A percentile compares a stretch with the other conserved stretches of the same genome.
These are phyloP conservation scores for Rhipidura dahli DNA, from an alignment of 2,113 vertebrate species.

Conservation along the genomic window DNA sequence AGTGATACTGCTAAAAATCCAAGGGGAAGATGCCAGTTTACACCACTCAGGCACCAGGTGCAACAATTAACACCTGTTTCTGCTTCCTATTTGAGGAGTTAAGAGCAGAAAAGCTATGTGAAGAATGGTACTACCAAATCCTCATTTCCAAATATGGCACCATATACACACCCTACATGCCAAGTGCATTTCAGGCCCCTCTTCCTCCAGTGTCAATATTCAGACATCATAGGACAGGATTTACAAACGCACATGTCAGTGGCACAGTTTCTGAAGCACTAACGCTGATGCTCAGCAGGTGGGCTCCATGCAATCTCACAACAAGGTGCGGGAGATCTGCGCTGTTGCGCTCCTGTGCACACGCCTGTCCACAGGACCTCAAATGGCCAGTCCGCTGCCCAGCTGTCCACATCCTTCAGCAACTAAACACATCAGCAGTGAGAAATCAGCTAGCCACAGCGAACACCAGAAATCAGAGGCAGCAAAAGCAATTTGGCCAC, in stretches of 20 bases:
- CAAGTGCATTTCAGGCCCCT: neutral
- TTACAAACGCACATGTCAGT: neutral
- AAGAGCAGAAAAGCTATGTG: slow-evolving; percentile 25
- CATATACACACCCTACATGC: neutral
- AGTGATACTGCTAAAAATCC: neutral
- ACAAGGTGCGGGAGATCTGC: neutral
- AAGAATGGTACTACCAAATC: slow-evolving; percentile 1
- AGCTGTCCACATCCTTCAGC: neutral
- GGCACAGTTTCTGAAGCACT: accelerated
- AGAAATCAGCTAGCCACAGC: neutral
- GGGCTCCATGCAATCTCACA: neutral
- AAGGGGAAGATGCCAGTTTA: slow-evolving; percentile 5
- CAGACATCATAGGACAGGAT: neutral
- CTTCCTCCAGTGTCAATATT: neutral
- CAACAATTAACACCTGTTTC: slow-evolving; percentile 26
- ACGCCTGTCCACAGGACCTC: neutral
- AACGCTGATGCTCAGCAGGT: accelerated
- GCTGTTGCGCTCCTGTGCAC: neutral
- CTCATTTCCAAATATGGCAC: neutral
- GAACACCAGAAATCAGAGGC: neutral
- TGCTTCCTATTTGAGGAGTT: slow-evolving; percentile 2
- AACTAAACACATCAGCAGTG: neutral
- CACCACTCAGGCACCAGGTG: neutral
- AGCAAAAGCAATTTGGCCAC: neutral
- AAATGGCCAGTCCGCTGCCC: neutral